phyloP scores from a whole-genome alignment of 2,113 vertebrate genomes.

The Scomber colias region DNA sequence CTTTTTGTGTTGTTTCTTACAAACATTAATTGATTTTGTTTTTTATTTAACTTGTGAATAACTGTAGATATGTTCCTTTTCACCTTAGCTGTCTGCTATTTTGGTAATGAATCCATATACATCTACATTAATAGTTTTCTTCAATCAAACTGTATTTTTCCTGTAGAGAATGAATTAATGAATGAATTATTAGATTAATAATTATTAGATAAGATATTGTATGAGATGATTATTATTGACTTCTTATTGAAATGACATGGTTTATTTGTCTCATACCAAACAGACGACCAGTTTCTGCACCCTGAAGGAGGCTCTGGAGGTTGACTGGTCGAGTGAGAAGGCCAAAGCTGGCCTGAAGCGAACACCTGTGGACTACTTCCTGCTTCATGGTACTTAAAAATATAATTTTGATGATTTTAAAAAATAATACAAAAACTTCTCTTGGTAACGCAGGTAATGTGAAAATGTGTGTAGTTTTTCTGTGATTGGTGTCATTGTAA shows the following conservation, averaged over 20 bases:
- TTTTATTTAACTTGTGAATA: too few species aligned
- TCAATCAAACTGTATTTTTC: too few species aligned
- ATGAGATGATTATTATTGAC: too few species aligned
- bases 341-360: conserved; percentile 86
- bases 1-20: neutral
- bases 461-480: neutral
- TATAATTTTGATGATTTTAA: neutral
- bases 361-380: conserved; percentile 90
- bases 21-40: too few species aligned
- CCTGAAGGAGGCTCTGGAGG: conserved; percentile 89
- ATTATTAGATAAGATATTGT: too few species aligned
- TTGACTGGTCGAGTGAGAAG: conserved; percentile 91
- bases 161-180: too few species aligned
- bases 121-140: neutral
- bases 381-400: conserved; percentile 88
- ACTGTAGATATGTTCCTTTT: too few species aligned
- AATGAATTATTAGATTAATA: too few species aligned
- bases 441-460: neutral
- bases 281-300: conserved; percentile 88
- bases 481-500: neutral
- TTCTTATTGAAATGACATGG: neutral
- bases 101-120: neutral
- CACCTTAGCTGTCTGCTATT: too few species aligned
- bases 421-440: neutral
- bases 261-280: neutral